Evolutionary conservation across 2,113 vertebrate genomes (phyloP).

Genomic region (Dermatemys mawii): DNA sequence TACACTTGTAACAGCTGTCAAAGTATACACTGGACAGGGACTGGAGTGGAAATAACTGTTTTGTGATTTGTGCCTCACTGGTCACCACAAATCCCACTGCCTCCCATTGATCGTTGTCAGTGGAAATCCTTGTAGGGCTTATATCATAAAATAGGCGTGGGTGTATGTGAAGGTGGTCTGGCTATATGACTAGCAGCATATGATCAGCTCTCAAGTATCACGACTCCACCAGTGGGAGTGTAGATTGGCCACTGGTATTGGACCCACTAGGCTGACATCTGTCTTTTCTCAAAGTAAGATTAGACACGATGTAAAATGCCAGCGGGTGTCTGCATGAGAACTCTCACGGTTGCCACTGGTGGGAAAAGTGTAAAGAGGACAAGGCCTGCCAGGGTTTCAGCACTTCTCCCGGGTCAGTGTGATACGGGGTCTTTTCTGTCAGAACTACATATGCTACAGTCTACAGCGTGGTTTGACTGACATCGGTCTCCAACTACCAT

Average conservation of each 20-base stretch:
- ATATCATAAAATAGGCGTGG: accelerated
- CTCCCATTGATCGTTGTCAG: background rate
- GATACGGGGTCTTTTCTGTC: background rate
- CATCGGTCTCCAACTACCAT: background rate
- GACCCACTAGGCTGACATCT: background rate
- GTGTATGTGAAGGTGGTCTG: background rate
- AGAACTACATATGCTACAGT: background rate
- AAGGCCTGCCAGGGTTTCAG: background rate
- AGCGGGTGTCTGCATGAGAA: background rate
- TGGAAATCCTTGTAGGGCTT: background rate
- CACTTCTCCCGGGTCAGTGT: background rate
- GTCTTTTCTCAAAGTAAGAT: background rate
- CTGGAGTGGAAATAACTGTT: background rate
- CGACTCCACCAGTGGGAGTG: background rate
- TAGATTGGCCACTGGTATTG: background rate
- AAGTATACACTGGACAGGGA: background rate
- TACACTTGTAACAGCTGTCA: background rate
- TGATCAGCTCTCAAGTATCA: background rate
- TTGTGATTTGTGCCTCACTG: background rate
- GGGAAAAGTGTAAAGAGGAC: background rate
- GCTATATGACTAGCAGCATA: background rate
- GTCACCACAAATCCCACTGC: background rate
- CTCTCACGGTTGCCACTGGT: background rate
- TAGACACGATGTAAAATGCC: background rate
- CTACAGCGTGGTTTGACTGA: background rate